Evolutionary conservation across 2,797 vertebrate species (phyloP), one percentile per base, ranked within the genome.

Genomic region (Simalia tracyae): DNA sequence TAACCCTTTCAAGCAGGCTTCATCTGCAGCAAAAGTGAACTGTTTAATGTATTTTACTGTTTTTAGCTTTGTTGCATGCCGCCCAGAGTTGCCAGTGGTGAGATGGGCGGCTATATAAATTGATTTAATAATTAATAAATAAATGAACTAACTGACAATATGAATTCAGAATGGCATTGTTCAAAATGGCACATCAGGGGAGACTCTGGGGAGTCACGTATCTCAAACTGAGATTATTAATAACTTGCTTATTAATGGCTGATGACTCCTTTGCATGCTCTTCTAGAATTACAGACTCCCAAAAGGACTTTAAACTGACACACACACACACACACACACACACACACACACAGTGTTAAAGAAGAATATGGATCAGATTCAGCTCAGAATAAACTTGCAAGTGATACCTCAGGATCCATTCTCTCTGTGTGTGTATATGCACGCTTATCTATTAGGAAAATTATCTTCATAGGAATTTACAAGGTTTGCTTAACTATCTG

Each of bases 221-320:
- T 93, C 86, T 86, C 93, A 94, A 94, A 94, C 92, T 93, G 91
- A 95, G 90, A 59, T 4, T 93, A 92, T 90, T 91, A 91, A 46
- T 93, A 95, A 92, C 92, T 93, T 95, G 89, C 86, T 91, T 94
- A 92, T 92, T 95, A 92, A 86, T n/a, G n/a, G 84, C 76, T 42
- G 31, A 92, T 92, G 68, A 88, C 81, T 95, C 94, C 84, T n/a
- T 26, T 5, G 7, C 87, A 84, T 66, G n/a, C 92, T 95, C 93
- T 94, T 96, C 94, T 95, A 94, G 95, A 94, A 87, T 87, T 94
- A 91, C 50, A 93, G 6, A 90, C 86, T 94, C 92, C 94, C 90
- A 31, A 93, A 91, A 63, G 89, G 76, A 88, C 60, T 42, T 1
- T 90, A 94, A 94, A 12, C 81, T 81, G 86, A 93, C 87, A 85